Conservation (phyloP, 2,888 invertebrate genomes). For the Incurvaria masculella region DNA sequence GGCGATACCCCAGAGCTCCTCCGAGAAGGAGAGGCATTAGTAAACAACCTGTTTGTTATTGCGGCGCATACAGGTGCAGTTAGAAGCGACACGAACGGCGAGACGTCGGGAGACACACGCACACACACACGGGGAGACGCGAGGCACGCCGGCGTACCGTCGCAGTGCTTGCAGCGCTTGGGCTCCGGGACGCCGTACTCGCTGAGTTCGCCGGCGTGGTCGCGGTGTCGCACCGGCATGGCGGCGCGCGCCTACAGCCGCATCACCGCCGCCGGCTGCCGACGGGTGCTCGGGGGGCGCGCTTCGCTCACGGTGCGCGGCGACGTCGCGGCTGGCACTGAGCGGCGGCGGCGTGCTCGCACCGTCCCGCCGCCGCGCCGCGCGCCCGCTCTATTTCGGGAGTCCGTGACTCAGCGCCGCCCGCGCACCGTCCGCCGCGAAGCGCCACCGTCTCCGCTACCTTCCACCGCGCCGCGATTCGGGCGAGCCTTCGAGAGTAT, state of each 20-base stretch:
- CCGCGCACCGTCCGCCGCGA: conserved; percentile 29
- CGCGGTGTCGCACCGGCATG: conserved; percentile 59
- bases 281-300: conserved; percentile 7
- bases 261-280: conserved; percentile 42
- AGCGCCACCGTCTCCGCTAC: conserved; percentile 4
- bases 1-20: too few species aligned
- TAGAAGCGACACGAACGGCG: not conserved
- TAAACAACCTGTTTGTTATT: not conserved
- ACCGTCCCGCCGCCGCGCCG: conserved; percentile 52
- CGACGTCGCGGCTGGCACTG: conserved; percentile 52
- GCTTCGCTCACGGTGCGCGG: conserved; percentile 34
- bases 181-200: conserved; percentile 69
- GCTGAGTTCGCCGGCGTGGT: conserved; percentile 39
- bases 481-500: too few species aligned
- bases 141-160: conserved; percentile 60
- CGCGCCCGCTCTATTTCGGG: conserved; percentile 41
- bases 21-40: not conserved
- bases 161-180: conserved; percentile 91
- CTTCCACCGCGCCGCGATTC: not conserved
- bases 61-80: not conserved
- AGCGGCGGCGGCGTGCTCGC: conserved; percentile 34
- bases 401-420: conserved; percentile 43
- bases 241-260: conserved; percentile 52
- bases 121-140: not conserved
- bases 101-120: not conserved